Conservation (phyloP, 2,888 invertebrate species). For the Thera britannica region DNA sequence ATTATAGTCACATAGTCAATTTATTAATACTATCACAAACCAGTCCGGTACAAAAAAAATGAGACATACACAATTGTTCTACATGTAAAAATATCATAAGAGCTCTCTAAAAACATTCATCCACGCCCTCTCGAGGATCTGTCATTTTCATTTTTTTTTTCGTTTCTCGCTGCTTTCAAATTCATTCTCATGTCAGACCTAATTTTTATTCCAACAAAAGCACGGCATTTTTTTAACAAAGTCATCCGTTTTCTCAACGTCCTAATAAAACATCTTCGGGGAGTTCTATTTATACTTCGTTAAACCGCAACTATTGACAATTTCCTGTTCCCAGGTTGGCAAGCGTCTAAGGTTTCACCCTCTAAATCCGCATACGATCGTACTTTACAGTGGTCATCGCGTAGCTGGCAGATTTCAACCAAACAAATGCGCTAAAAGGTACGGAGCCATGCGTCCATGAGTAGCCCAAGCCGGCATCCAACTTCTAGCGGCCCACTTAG, state of each 20-base stretch:
- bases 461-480: slow-evolving; percentile 16
- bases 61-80: no score
- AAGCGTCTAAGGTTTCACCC: slow-evolving; percentile 1
- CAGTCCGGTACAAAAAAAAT: no score
- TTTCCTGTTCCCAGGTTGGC: slow-evolving; percentile 24
- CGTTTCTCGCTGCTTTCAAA: no score
- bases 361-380: neutral
- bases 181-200: no score
- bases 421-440: neutral
- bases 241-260: neutral
- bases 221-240: neutral
- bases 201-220: no score
- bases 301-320: slow-evolving; percentile 29
- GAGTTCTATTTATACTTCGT: slow-evolving; percentile 17
- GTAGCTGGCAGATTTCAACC: no score
- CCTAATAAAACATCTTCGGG: neutral
- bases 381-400: neutral
- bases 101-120: no score
- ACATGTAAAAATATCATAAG: no score
- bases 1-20: no score
- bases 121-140: no score
- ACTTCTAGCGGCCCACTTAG: slow-evolving; percentile 36
- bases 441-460: neutral
- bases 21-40: no score
- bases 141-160: no score